Evolutionary conservation across 2,113 vertebrate species (phyloP), one percentile per base, ranked within the genome.

Genomic region (Perognathus longimembris): DNA sequence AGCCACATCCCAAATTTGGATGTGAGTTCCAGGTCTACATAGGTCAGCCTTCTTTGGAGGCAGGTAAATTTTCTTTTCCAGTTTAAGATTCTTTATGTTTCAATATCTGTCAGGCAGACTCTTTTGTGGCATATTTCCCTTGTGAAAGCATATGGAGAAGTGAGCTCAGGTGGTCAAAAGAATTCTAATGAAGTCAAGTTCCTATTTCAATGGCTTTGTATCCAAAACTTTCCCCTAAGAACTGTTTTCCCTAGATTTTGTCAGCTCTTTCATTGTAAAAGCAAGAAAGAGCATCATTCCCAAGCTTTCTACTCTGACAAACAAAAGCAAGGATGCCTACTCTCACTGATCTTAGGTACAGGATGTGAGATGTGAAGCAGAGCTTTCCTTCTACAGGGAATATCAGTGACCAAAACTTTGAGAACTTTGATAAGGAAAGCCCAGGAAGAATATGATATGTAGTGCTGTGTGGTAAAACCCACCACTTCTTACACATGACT

Each of bases 141-240:
- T 57, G 34, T 85, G 74, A 77, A 73, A 83, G 38, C 18, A 59
- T 71, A 40, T 6, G 17, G 79, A 78, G 30, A 73, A 85, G 74
- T 64, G 89, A 86, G 34, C 22, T 93, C 69, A 88, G 88, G 57
- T 91, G 85, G 90, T 54, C 36, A 54, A 94, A 78, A 93, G 76
- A 81, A 92, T 89, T 77, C 79, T 86, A 89, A 82, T 85, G 71
- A 96, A 96, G 79, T 90, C 61, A 87, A 92, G 7, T 89, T 94
- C 86, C 50, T 89, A 20, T 54, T 89, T 92, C 74, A 90, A 14
- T 73, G 83, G 20, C 36, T 93, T 89, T 66, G 45, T 63, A 42
- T 89, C 20, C 70, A 63, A 61, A 86, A 22, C 21, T 92, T 54
- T 67, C 17, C 80, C 67, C 32, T 82, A 40, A 90, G 45, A 91